Evolutionary conservation across 2,797 vertebrate genomes (phyloP), one percentile per base, ranked within the genome.

Genomic region (Otolemur crassicaudatus): DNA sequence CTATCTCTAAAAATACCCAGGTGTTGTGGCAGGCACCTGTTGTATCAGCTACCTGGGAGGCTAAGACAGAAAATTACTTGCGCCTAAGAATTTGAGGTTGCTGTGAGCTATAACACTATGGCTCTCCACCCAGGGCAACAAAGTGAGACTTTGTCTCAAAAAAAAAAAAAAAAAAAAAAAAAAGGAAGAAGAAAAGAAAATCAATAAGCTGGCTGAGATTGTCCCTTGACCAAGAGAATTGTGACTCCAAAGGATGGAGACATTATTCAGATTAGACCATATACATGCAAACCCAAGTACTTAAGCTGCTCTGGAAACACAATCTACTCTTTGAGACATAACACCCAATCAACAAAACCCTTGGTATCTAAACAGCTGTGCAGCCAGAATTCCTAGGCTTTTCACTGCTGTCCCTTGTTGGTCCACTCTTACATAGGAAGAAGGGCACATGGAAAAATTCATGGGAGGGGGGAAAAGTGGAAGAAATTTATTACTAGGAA

Each of bases 401-500:
- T 67, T 53, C 82, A 56, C 16, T 20, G 46, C 22, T 70, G 58
- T 37, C 72, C 58, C 27, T 94, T 49, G 77, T 73, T 69, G 27
- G 11, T 49, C 25, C 22, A 73, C 7, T 58, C 31, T 83, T n/a
- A 79, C 2, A 56, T 56, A 10, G 34, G 19, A 94, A 1, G 29
- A 80, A 90, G 27, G 40, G 75, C 6, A 75, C 85, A 88, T 11
- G 16, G 79, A 75, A 92, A 82, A 5, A 77, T 22, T 88, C 72
- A 82, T 16, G 25, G 7, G 19, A 10, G 43, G 53, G 9, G 46
- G 53, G 46, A 79, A 82, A 85, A 40, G 58, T 25, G 25, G 22
- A 93, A 89, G 25, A 87, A 89, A 76, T 46, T 87, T 4, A 89
- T 89, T 34, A 61, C 13, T 19, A 85, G 27, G 34, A 88, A 88